Evolutionary conservation across 2,888 invertebrate species (phyloP).

Genomic region (Caenorhabditis sp.): DNA sequence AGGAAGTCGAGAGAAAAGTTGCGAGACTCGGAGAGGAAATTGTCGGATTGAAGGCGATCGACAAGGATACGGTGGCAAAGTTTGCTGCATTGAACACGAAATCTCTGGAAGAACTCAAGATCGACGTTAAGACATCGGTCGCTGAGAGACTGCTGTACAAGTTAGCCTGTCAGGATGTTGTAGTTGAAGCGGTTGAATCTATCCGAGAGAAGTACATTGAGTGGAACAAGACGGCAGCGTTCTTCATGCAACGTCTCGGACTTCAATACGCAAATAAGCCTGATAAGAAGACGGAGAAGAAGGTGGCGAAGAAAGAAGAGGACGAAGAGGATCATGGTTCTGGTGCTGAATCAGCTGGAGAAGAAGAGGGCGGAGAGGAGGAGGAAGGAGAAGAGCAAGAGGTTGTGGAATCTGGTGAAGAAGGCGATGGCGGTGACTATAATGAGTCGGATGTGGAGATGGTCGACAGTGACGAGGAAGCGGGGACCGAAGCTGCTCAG

Average conservation of each 20-base stretch:
- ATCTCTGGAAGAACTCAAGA: slow-evolving; percentile 39
- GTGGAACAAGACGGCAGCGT: slow-evolving; percentile 58
- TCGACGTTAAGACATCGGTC: slow-evolving; percentile 30
- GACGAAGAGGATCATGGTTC: slow-evolving; percentile 1
- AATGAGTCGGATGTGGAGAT: slow-evolving; percentile 48
- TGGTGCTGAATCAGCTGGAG: background rate
- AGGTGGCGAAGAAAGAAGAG: slow-evolving; percentile 18
- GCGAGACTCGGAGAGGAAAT: slow-evolving; percentile 47
- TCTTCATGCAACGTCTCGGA: slow-evolving; percentile 65
- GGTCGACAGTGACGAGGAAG: slow-evolving; percentile 59
- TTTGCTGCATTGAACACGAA: slow-evolving; percentile 58
- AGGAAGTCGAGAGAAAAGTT: slow-evolving; percentile 18
- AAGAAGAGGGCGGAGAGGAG: background rate
- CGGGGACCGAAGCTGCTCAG: slow-evolving; percentile 26
- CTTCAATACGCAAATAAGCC: slow-evolving; percentile 49
- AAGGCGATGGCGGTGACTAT: slow-evolving; percentile 26
- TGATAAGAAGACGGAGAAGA: slow-evolving; percentile 27
- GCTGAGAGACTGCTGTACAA: slow-evolving; percentile 55
- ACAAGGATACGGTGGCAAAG: slow-evolving; percentile 51
- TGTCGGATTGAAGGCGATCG: slow-evolving; percentile 47
- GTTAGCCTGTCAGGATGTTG: slow-evolving; percentile 38
- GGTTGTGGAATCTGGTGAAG: background rate
- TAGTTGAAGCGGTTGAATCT: slow-evolving; percentile 23
- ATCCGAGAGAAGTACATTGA: slow-evolving; percentile 49
- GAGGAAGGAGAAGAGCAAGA: slow-evolving; percentile 12